Percentiles rank a stretch among this genome's conserved stretches.
Conservation (phyloP, 1,140 invertebrate species). For the Lasaia peninsularis region DNA sequence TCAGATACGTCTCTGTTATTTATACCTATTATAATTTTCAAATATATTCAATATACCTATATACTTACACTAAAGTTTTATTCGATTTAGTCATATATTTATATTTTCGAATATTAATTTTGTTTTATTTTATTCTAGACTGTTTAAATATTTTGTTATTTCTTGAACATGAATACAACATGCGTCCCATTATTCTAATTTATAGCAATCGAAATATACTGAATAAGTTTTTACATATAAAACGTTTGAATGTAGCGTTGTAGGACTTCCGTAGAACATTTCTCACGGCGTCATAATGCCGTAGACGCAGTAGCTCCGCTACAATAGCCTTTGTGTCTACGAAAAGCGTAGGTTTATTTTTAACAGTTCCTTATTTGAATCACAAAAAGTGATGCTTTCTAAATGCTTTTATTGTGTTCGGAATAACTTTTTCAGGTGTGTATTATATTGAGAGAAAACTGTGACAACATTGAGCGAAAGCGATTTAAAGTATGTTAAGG, state of each 20-base stretch:
- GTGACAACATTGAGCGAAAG: too few relatives aligned
- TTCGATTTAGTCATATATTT: too few relatives aligned
- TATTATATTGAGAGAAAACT: background rate
- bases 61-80: too few relatives aligned
- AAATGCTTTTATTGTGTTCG: background rate
- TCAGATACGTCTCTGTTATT: too few relatives aligned
- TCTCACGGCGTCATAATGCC: background rate
- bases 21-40: too few relatives aligned
- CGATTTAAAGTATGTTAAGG: too few relatives aligned
- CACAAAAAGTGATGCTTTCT: background rate
- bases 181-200: background rate
- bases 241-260: background rate
- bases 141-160: too few relatives aligned
- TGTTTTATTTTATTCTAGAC: too few relatives aligned
- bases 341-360: constrained; percentile 3
- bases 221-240: background rate
- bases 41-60: too few relatives aligned
- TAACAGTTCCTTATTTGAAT: constrained; percentile 6
- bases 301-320: background rate
- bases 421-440: background rate
- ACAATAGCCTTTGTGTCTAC: background rate
- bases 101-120: too few relatives aligned
- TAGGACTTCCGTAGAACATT: constrained; percentile 3
- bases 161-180: too few relatives aligned
- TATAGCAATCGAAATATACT: background rate